phyloP scores from a whole-genome alignment of 2,797 vertebrate genomes.

The Cottoperca gobio region DNA sequence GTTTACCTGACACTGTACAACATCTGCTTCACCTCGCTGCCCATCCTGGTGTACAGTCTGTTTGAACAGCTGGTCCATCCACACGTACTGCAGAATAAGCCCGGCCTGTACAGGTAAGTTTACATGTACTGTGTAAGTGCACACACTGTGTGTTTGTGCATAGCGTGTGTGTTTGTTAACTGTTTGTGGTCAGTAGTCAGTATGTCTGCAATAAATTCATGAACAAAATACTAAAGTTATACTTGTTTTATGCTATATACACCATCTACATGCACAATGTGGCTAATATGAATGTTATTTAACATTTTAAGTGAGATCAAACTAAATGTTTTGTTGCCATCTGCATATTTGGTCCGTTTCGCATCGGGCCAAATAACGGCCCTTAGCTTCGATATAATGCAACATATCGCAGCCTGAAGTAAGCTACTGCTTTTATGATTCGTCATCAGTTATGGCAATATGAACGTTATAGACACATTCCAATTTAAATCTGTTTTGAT shows the following conservation, averaged over 20 bases:
- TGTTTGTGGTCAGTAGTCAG: background rate
- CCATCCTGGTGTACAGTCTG: constrained; percentile 97
- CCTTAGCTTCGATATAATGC: no score
- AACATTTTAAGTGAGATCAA: constrained; percentile 1
- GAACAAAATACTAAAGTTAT: background rate
- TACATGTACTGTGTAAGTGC: background rate
- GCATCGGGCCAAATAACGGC: no score
- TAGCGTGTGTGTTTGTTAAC: no score
- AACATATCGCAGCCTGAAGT: no score
- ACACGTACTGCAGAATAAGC: constrained; percentile 93
- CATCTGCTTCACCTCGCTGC: constrained; percentile 99
- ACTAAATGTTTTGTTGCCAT: background rate
- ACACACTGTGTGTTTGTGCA: no score
- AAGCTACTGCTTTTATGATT: no score
- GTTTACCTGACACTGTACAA: constrained; percentile 99
- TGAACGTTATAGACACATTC: no score
- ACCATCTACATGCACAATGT: background rate
- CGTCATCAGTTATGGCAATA: no score
- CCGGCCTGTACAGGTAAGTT: constrained; percentile 92
- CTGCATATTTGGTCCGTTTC: no score
- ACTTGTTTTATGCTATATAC: background rate
- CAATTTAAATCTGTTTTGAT: no score
- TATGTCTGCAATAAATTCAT: background rate
- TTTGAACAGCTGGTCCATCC: constrained; percentile 98
- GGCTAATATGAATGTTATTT: background rate